Percentiles rank a stretch among this genome's conserved stretches.
These are phyloP conservation scores for Drosophila limbata DNA, from an alignment of 2,888 invertebrate genomes.

Conservation along the genomic window DNA sequence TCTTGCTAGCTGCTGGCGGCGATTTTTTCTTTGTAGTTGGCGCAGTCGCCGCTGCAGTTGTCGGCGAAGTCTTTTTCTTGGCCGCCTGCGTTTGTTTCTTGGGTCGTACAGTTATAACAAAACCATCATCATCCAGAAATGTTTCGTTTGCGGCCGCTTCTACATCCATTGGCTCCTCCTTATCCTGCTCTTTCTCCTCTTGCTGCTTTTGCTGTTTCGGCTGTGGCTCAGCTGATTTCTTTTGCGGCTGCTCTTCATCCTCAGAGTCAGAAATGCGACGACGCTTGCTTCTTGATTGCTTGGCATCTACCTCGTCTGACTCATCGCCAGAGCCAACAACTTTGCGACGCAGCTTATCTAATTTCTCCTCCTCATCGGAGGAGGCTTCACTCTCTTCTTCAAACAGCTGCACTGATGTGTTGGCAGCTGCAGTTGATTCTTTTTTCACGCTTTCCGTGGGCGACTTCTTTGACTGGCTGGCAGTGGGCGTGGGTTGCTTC, in stretches of 20 bases:
- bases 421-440: slow-evolving; percentile 49
- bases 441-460: slow-evolving; percentile 31
- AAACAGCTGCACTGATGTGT: slow-evolving; percentile 80
- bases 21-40: slow-evolving; percentile 64
- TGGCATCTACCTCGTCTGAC: slow-evolving; percentile 39
- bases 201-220: slow-evolving; percentile 47
- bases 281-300: slow-evolving; percentile 62
- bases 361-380: slow-evolving; percentile 82
- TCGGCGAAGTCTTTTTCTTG: slow-evolving; percentile 57
- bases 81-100: slow-evolving; percentile 55
- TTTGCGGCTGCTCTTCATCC: slow-evolving; percentile 77
- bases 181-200: slow-evolving; percentile 45
- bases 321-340: slow-evolving; percentile 70
- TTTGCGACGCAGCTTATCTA: slow-evolving; percentile 78
- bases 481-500: slow-evolving; percentile 46
- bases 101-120: slow-evolving; percentile 81
- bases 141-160: slow-evolving; percentile 71
- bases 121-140: slow-evolving; percentile 83
- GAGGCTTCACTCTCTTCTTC: slow-evolving; percentile 71
- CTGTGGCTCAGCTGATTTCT: slow-evolving; percentile 58
- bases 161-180: slow-evolving; percentile 41
- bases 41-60: slow-evolving; percentile 29
- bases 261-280: slow-evolving; percentile 83
- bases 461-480: slow-evolving; percentile 33
- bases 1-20: slow-evolving; percentile 54